Evolutionary conservation across 2,113 vertebrate species (phyloP), one percentile per base, ranked within the genome.

Genomic region (Erythrocercus mccallii): DNA sequence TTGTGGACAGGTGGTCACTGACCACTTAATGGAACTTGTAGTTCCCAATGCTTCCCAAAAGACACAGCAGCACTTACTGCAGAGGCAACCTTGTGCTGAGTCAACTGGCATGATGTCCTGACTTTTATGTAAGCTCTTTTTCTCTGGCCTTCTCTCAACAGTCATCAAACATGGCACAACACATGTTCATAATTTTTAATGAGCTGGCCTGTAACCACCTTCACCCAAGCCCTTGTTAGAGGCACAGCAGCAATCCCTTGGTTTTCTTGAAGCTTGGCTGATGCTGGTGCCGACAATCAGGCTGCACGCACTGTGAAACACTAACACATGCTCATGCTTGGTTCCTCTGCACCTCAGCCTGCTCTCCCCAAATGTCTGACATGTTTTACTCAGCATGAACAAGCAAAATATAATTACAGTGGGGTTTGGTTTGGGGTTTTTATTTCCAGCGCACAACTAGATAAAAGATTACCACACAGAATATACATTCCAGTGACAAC

Each of bases 21-120:
- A 33, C 50, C 30, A 33, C 1, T 0, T 57, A 69, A 57, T 0
- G 0, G 70, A 61, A 35, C 62, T 22, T 25, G 48, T 31, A 50
- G 42, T 10, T 88, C 42, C 47, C 78, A 60, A 4, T 0, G 15
- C 66, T 47, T 79, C 54, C 58, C 7, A 0, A 56, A 33, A 77
- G 54, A 38, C 17, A 16, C 0, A 4, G 71, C 48, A 62, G 31
- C 51, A 21, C 11, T 31, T 5, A 2, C 17, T 72, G 81, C 44
- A 20, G 80, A 38, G 50, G 30, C 37, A 66, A 1, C 2, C 2
- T 33, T 27, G 48, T 47, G 58, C 71, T 1, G 3, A 94, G 70
- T 87, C 94, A 76, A 25, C 40, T 61, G 81, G 31, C 66, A 23
- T 42, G 18, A 17, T 30, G 28, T 44, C 83, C 57, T 72, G 56